Evolutionary conservation across 1,140 invertebrate species (phyloP).

Genomic region (Drosophila burlai): DNA sequence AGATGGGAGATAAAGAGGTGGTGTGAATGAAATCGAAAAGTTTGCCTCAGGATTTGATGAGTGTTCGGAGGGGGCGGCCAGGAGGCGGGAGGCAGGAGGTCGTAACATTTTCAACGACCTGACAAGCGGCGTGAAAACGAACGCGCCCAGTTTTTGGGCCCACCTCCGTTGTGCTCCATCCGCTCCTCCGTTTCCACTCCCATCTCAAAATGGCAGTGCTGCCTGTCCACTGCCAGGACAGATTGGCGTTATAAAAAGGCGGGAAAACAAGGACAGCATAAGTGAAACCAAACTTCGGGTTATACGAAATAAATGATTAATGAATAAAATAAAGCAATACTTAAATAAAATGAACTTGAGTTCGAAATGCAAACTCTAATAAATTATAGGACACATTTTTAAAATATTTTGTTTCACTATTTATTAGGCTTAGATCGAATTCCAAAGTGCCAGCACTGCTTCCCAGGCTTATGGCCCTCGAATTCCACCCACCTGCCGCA

Average conservation of each 20-base stretch:
- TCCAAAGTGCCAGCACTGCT: neutral
- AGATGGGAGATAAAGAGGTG: constrained; percentile 43
- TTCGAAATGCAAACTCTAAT: too few relatives aligned
- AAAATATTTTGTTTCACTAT: too few relatives aligned
- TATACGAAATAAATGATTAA: neutral
- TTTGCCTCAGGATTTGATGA: constrained; percentile 69
- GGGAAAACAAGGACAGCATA: constrained; percentile 5
- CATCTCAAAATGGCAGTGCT: constrained; percentile 77
- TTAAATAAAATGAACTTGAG: too few relatives aligned
- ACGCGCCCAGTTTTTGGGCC: constrained; percentile 90
- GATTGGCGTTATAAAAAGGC: neutral
- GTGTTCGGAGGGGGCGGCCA: neutral
- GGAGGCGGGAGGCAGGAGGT: constrained; percentile 4
- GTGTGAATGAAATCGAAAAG: constrained; percentile 75
- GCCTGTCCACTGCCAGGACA: constrained; percentile 1
- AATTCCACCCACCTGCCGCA: constrained; percentile 88
- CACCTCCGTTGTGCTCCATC: constrained; percentile 86
- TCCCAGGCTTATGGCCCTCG: neutral
- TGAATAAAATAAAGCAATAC: neutral
- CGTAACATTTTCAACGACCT: constrained; percentile 61
- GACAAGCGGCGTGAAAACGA: constrained; percentile 65
- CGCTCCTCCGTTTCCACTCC: constrained; percentile 89
- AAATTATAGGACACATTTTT: too few relatives aligned
- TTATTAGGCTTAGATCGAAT: too few relatives aligned
- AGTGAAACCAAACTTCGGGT: neutral